phyloP scores from a whole-genome alignment of 2,113 vertebrate species.

The Zootoca vivipara region DNA sequence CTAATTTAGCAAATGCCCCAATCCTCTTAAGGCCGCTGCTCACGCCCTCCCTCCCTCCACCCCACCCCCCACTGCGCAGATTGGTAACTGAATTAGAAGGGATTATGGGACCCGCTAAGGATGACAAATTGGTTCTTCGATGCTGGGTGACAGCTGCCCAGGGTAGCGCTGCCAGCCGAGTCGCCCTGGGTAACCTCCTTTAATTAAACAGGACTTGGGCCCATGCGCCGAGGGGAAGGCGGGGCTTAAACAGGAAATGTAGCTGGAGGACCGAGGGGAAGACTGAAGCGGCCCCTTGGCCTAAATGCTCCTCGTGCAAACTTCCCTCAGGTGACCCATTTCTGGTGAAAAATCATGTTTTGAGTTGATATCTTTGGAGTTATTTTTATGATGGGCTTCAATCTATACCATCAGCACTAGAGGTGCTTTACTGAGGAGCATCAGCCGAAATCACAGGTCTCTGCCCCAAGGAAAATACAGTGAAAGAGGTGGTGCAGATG shows the following conservation, averaged over 20 bases:
- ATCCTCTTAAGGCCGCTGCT: slow-evolving; percentile 81
- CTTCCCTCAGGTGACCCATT: no score
- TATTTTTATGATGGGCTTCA: no score
- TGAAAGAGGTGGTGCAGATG: no score
- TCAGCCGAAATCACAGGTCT: no score
- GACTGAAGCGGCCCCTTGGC: neutral
- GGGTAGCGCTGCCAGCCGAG: slow-evolving; percentile 25
- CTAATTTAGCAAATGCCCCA: slow-evolving; percentile 87
- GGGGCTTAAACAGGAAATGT: neutral
- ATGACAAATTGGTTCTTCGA: slow-evolving; percentile 76
- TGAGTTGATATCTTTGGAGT: no score
- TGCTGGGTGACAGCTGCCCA: slow-evolving; percentile 70
- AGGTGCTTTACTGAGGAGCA: no score
- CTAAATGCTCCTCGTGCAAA: neutral
- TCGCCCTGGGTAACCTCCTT: slow-evolving; percentile 70
- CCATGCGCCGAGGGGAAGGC: neutral
- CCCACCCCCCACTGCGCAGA: slow-evolving; percentile 73
- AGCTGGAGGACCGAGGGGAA: neutral
- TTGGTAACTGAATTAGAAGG: slow-evolving; percentile 86
- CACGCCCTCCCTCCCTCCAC: slow-evolving; percentile 12
- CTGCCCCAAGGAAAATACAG: no score
- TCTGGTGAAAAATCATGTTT: no score
- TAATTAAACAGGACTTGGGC: slow-evolving; percentile 63
- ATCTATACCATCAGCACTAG: no score
- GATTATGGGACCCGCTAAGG: slow-evolving; percentile 76